Percentiles rank a stretch among this genome's conserved stretches.
phyloP scores from a whole-genome alignment of 2,113 vertebrate species.

The Podarcis raffonei region DNA sequence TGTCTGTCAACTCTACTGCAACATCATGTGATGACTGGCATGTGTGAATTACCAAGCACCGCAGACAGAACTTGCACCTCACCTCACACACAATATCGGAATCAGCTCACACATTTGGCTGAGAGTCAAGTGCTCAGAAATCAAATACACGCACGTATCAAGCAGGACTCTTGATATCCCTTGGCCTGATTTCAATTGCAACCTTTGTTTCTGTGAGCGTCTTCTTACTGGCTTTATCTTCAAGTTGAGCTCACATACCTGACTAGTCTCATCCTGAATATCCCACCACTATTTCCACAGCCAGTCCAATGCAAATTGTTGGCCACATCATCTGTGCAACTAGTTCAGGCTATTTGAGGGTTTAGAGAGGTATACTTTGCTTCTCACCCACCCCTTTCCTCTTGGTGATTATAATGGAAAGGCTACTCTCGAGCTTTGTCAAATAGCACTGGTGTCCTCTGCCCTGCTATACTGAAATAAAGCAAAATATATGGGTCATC shows the following conservation, averaged over 20 bases:
- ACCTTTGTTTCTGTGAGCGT: not conserved
- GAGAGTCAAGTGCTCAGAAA: not conserved
- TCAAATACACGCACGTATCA: not conserved
- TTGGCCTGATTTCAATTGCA: not conserved
- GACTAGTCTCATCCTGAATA: not conserved
- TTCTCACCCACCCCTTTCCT: not conserved
- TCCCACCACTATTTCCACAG: not conserved
- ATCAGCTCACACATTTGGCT: not conserved
- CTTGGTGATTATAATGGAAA: conserved; percentile 15
- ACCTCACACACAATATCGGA: not conserved
- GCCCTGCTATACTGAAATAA: conserved; percentile 24
- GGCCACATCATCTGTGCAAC: not conserved
- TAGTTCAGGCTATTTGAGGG: not conserved
- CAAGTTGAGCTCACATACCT: not conserved
- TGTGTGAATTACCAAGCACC: not conserved
- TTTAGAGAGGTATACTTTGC: not conserved
- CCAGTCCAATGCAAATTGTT: not conserved
- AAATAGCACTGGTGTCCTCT: not conserved
- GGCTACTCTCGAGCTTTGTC: not conserved
- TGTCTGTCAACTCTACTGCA: not conserved
- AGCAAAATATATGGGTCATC: conserved; percentile 20
- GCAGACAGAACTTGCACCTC: not conserved
- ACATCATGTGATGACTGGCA: not conserved
- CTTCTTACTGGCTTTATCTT: not conserved
- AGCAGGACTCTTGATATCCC: too few species aligned